Evolutionary conservation across 2,113 vertebrate species (phyloP).

Genomic region (Heloderma charlesbogerti): DNA sequence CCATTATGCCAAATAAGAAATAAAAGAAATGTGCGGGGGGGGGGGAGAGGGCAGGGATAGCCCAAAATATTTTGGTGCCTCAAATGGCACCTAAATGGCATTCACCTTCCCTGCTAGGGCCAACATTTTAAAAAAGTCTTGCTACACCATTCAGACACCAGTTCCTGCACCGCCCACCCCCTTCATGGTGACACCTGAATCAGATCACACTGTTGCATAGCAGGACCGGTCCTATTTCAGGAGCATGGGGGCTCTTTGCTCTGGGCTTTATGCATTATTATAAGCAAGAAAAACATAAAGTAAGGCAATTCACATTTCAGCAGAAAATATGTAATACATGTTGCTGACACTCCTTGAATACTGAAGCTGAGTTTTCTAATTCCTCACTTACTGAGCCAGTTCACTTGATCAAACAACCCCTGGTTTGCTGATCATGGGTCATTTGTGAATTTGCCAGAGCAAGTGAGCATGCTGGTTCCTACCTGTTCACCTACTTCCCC

Average conservation of each 20-base stretch:
- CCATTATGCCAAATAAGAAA: neutral
- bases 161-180: too few relatives aligned
- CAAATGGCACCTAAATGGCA: neutral
- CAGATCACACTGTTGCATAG: neutral
- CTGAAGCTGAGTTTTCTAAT: neutral
- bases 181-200: neutral
- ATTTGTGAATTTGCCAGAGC: too few relatives aligned
- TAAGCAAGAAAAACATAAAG: neutral
- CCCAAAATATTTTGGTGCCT: neutral
- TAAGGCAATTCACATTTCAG: neutral
- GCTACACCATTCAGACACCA: neutral
- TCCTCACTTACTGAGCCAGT: neutral
- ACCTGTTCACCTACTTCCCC: too few relatives aligned
- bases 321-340: neutral
- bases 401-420: too few relatives aligned
- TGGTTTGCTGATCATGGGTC: too few relatives aligned
- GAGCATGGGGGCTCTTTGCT: neutral
- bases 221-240: neutral
- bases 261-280: neutral
- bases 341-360: neutral
- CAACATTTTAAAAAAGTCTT: neutral
- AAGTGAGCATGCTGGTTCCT: too few relatives aligned
- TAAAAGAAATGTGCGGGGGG: neutral
- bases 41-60: neutral
- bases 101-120: neutral